phyloP scores from a whole-genome alignment of 2,888 invertebrate species.

The Drosophila kambysellisi region DNA sequence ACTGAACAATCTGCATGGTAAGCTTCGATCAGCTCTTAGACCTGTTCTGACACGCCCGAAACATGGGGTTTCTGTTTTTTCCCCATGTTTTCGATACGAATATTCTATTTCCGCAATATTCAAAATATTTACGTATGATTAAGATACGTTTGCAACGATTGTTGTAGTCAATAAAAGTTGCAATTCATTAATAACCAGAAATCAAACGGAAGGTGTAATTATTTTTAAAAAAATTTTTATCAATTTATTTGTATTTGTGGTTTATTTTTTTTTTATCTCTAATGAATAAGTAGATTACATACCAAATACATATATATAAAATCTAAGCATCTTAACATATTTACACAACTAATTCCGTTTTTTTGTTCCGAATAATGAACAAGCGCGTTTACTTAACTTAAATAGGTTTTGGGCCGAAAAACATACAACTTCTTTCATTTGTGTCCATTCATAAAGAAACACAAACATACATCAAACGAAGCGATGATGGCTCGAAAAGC shows the following conservation, averaged over 20 bases:
- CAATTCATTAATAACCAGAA: slow-evolving; percentile 48
- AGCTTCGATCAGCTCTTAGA: slow-evolving; percentile 42
- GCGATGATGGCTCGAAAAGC: slow-evolving; percentile 77
- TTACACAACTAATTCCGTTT: slow-evolving; percentile 73
- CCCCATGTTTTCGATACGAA: slow-evolving; percentile 2
- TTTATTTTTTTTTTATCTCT: slow-evolving; percentile 53
- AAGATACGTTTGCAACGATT: not conserved
- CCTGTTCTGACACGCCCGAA: slow-evolving; percentile 70
- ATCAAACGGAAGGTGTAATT: slow-evolving; percentile 25
- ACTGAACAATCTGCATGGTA: slow-evolving; percentile 52
- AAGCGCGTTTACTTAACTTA: slow-evolving; percentile 68
- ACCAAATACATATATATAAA: slow-evolving; percentile 59
- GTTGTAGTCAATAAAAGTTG: slow-evolving; percentile 20
- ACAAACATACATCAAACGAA: slow-evolving; percentile 70
- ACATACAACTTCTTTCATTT: slow-evolving; percentile 70
- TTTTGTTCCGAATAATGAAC: slow-evolving; percentile 19
- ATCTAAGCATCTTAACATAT: slow-evolving; percentile 70
- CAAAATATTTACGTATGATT: slow-evolving; percentile 20
- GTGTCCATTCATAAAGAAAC: slow-evolving; percentile 40
- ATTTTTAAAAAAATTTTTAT: slow-evolving; percentile 28
- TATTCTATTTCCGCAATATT: slow-evolving; percentile 43
- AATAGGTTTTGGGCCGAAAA: slow-evolving; percentile 62
- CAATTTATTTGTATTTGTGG: slow-evolving; percentile 62
- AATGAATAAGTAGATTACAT: slow-evolving; percentile 65
- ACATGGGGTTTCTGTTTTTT: slow-evolving; percentile 23